Evolutionary conservation across 64 coral and sea anemone species (phyloP), one percentile per base, ranked within the genome.

Genomic region (Actinia equina): DNA sequence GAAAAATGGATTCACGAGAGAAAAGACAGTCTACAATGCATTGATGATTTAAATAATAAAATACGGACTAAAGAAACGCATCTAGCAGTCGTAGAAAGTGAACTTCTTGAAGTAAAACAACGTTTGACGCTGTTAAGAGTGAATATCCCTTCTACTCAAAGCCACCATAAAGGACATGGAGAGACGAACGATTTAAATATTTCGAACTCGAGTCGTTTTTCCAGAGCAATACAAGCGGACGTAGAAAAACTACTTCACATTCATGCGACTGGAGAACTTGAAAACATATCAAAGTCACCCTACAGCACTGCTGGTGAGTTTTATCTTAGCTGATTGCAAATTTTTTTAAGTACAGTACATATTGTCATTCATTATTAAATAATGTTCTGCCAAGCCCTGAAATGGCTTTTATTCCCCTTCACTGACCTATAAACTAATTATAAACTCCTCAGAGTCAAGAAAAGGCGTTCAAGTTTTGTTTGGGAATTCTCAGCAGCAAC

Each of bases 41-140:
- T 91, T 16, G 80, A 83, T 10, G 55, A 85, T 54, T 94, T 98
- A 89, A 98, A 91, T 88, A 91, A 46, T 53, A 86, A 92, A 52
- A 60, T 98, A 52, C 88, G 89, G 64, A 51, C 86, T 45, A 98
- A 98, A 94, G 92, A 94, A 44, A 62, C 59, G 9, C 88, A 94
- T 41, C 71, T 98, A 15, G 86, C 54, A 19, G 92, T 90, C 41
- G 16, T 98, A 23, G 95, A 98, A 25, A 87, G 63, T 27, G 95
- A 98, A 71, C 71, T 98, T 30, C 77, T 71, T 45, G 64, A 83
- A 43, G 83, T 91, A 26, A 98, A 86, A 91, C 89, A 94, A 37
- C 86, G 77, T 86, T 43, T 98, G 43, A 42, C 89, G 0, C 54
- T 88, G 1, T 5, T 91, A 42, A 86, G 92, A 89, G 30, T 85